These are phyloP conservation scores for Xenus cinereus DNA, from an alignment of 2,113 vertebrate genomes.

Conservation along the genomic window DNA sequence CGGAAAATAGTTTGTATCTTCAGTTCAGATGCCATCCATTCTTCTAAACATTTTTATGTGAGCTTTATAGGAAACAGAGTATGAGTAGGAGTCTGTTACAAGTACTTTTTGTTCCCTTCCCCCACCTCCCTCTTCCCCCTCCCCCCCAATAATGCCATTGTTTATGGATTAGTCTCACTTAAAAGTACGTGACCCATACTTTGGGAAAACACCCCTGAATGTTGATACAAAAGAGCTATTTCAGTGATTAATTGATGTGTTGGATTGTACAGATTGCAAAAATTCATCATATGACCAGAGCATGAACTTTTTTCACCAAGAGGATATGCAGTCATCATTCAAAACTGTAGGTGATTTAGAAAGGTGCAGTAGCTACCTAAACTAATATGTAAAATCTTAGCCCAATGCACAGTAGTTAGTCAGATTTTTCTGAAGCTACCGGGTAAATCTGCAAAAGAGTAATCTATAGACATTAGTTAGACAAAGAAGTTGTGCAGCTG, in stretches of 20 bases:
- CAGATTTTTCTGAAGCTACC: neutral
- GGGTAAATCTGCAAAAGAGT: neutral
- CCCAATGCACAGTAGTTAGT: neutral
- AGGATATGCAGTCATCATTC: neutral
- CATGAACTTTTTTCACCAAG: neutral
- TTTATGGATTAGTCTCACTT: neutral
- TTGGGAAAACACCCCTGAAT: neutral
- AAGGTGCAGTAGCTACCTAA: slow-evolving; percentile 6
- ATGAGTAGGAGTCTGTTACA: neutral
- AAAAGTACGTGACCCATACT: neutral
- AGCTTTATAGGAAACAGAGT: neutral
- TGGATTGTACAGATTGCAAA: slow-evolving; percentile 29
- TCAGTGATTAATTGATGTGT: slow-evolving; percentile 30
- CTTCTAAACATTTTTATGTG: neutral
- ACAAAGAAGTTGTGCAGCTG: neutral
- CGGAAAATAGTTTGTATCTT: neutral
- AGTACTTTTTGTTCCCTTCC: neutral
- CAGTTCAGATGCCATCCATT: neutral
- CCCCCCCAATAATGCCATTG: accelerated
- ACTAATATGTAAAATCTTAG: neutral
- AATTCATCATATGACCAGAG: slow-evolving; percentile 22
- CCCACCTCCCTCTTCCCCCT: accelerated
- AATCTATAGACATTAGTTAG: neutral
- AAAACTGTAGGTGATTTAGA: neutral
- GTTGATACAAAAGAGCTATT: neutral